Evolutionary conservation across 2,888 invertebrate genomes (phyloP), one percentile per base, ranked within the genome.

Genomic region (Penaeus monodon): DNA sequence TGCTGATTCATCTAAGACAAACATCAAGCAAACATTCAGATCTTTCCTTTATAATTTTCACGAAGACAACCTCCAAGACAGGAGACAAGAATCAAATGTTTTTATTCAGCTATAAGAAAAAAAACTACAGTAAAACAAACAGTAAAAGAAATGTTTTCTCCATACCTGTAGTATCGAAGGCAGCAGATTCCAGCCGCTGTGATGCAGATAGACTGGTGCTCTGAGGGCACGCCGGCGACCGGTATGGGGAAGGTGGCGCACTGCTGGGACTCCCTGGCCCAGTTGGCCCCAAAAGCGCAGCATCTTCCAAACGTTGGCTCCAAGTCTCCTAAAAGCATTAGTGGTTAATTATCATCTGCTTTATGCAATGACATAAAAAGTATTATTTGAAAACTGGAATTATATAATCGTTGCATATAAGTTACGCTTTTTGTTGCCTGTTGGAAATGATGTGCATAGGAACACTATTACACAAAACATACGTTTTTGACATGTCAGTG

Each of bases 121-220:
- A 76, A 66, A 66, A 44, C 38, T 70, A 33, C 38, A 14, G n/a
- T n/a, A n/a, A n/a, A 0, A 77, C 65, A 38, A 66, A 6, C 24
- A 78, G 65, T 1, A 66, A 65, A 33, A 10, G 33, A 1, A 17
- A 57, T 4, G 17, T 57, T 17, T 17, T 3, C 7, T 7, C 8
- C 88, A 89, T 91, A 93, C 93, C 94, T 93, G 83, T 93, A 91
- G 90, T 93, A 93, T 27, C 93, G 93, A 49, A 94, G 93, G 91
- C 95, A 95, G 91, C 95, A 96, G 64, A 95, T 94, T 85, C 94
- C 94, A 44, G 94, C 93, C 0, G 94, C 93, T n/a, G 94, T 94
- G 70, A 94, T 91, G 90, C 96, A 96, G 63, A 94, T 91, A 4
- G 93, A 93, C 91, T 95, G 94, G 91, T 95, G 94, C 68, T 94